Base-by-base conservation (phyloP, 2,113 vertebrate genomes). In the Callopanchax toddi region DNA sequence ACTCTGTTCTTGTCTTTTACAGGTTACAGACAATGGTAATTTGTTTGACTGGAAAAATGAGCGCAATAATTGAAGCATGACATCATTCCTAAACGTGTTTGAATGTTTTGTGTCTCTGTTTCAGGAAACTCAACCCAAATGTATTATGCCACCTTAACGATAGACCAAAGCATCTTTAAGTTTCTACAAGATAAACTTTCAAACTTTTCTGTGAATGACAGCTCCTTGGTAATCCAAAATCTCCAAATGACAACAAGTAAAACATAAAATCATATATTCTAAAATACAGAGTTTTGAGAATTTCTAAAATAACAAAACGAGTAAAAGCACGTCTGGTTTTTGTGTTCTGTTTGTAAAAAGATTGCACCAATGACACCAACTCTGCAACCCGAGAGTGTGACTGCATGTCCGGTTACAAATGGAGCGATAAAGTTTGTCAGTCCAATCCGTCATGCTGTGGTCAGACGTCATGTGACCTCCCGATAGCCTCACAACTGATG, bases 201-300 rank as follows among this genome's bases (percentile, higher is more conserved):
- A 32, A 3, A 0, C 0, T 0, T 0, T 2, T 26, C 64, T 7
- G 0, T 0, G 11, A 3, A 0, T 0, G 0, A 11, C 6, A 0
- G 0, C 2, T 4, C 0, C 0, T 1, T 40, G 20, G 1, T 0
- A 0, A 17, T 89, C 7, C 0, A 20, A 0, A 0, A 10, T 0
- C 7, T 84, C 2, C 4, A 0, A 0, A 63, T 13, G 5, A 89
- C 88, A 55, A 88, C 87, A 87, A 23, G 91, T 92, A 84, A 82
- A 45, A 34, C 12, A 18, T 11, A 2, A 18, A 52, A n/a, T 32
- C 6, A 34, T 9, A 37, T 52, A 16, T 40, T 59, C n/a, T 17
- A 9, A 42, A 71, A 53, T 32, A 5, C 13, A 32, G 5, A 4
- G 5, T 34, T 1, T 17, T 50, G 15, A 23, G 4, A 32, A 32